Evolutionary conservation across 2,797 vertebrate genomes (phyloP).

Genomic region (Morus bassanus): DNA sequence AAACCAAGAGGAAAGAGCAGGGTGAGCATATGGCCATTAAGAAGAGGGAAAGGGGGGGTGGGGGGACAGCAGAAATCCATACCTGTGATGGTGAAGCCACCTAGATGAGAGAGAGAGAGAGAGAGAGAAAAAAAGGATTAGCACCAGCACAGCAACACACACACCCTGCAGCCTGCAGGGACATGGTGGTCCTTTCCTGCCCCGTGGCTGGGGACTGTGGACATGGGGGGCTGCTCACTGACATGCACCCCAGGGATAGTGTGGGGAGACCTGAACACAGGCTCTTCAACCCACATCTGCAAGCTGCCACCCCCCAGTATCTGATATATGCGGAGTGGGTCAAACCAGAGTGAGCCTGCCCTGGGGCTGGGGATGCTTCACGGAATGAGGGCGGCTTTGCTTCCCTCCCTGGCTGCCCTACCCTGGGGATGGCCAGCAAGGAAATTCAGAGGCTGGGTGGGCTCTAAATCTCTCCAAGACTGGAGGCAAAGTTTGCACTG

Average conservation of each 20-base stretch:
- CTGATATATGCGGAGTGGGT: not conserved
- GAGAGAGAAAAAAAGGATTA: slow-evolving; percentile 46
- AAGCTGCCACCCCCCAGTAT: not conserved
- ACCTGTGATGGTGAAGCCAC: slow-evolving; percentile 84
- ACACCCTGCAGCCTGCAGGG: not conserved
- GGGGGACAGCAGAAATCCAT: slow-evolving; percentile 55
- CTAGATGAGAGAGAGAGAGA: slow-evolving; percentile 67
- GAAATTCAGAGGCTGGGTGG: not conserved
- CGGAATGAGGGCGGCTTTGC: not conserved
- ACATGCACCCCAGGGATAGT: not conserved
- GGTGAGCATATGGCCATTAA: not conserved
- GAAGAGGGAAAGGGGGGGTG: not conserved
- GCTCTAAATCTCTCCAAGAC: not conserved
- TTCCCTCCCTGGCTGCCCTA: not conserved
- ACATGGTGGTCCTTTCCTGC: not conserved
- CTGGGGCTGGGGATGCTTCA: too few relatives aligned
- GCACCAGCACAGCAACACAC: not conserved
- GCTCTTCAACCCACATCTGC: not conserved
- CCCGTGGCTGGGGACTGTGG: not conserved
- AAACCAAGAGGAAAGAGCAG: slow-evolving; percentile 57
- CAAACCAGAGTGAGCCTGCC: not conserved
- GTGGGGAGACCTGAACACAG: not conserved
- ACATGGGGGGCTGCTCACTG: not conserved
- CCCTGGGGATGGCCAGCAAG: not conserved
- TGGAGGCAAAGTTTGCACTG: not conserved